These are phyloP conservation scores for Trachelus troglodyta DNA, from an alignment of 2,888 invertebrate species.

Conservation along the genomic window DNA sequence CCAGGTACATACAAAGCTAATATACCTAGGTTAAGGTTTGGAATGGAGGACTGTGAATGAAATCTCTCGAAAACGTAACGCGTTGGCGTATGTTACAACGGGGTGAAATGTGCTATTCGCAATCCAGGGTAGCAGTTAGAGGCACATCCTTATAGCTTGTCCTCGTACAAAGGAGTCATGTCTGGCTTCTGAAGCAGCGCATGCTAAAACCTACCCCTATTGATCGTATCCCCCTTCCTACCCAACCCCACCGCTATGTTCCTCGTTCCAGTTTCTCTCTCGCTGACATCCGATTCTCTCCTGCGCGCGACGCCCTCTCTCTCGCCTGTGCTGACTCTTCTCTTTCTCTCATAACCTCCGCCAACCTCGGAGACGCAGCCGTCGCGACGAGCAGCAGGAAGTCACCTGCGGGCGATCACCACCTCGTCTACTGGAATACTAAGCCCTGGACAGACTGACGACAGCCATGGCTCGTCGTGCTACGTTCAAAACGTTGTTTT, in stretches of 20 bases:
- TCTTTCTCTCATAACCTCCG: constrained; percentile 49
- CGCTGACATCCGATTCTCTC: constrained; percentile 3
- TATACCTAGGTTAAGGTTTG: no score
- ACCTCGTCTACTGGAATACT: not conserved
- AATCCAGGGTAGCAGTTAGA: not conserved
- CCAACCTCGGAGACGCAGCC: constrained; percentile 48
- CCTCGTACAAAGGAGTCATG: constrained; percentile 10
- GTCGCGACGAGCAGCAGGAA: constrained; percentile 31
- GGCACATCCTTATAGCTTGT: constrained; percentile 17
- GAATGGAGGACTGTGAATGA: constrained; percentile 10
- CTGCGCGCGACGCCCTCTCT: constrained; percentile 31
- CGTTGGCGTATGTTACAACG: constrained; percentile 14
- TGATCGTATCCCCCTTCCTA: constrained; percentile 38
- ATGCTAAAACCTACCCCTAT: constrained; percentile 54
- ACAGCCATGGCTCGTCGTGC: constrained; percentile 42
- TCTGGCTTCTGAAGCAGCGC: constrained; percentile 43
- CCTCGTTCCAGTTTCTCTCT: no score
- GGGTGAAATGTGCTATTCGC: not conserved
- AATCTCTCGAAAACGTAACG: constrained; percentile 15
- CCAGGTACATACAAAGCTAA: no score
- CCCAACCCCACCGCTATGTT: no score
- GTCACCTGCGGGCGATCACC: constrained; percentile 12
- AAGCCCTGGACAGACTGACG: not conserved
- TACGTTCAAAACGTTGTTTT: constrained; percentile 43
- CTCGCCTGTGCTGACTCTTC: no score